phyloP scores from a whole-genome alignment of 2,888 invertebrate genomes.

The Pharmacophagus antenor region DNA sequence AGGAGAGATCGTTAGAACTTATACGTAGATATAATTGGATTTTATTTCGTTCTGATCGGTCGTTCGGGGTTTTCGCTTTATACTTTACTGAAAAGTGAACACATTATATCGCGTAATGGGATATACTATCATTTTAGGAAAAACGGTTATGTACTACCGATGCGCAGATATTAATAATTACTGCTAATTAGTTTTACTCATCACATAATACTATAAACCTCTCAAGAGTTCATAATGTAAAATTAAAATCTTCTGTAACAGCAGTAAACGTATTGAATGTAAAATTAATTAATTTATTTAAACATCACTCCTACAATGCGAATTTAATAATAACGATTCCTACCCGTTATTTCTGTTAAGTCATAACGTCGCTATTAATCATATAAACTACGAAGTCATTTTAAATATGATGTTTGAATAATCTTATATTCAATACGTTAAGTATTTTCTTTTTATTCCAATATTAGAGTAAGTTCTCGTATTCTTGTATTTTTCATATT shows the following conservation, averaged over 20 bases:
- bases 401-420: too few species aligned
- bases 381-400: not conserved
- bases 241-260: not conserved
- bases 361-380: not conserved
- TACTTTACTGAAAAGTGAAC: not conserved
- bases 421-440: too few species aligned
- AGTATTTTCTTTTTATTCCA: too few species aligned
- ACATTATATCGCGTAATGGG: not conserved
- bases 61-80: not conserved
- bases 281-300: not conserved
- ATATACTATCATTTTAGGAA: too few species aligned
- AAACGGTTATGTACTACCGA: too few species aligned
- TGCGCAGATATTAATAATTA: too few species aligned
- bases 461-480: too few species aligned
- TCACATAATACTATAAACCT: not conserved
- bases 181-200: too few species aligned
- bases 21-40: conserved; percentile 11
- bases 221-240: not conserved
- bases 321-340: not conserved
- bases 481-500: too few species aligned
- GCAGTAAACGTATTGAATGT: not conserved
- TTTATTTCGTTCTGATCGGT: conserved; percentile 9
- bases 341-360: not conserved
- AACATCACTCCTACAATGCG: not conserved
- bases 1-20: conserved; percentile 7